Percentiles rank a stretch among this genome's conserved stretches.
These are phyloP conservation scores for Drosophila varians DNA, from an alignment of 1,140 invertebrate genomes.

Conservation along the genomic window DNA sequence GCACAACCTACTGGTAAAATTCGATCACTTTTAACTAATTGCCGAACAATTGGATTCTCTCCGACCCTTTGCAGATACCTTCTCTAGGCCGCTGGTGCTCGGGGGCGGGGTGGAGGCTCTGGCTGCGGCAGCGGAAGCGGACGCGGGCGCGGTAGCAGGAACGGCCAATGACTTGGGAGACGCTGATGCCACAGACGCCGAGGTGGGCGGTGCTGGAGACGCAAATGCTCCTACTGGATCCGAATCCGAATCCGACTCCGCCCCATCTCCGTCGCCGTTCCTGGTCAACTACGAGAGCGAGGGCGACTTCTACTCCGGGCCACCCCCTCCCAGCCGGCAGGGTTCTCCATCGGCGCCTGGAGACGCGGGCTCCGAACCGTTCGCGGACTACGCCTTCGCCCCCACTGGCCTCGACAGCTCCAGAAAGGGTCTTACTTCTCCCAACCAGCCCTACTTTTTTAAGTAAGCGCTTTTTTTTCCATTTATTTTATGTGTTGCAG, in stretches of 20 bases:
- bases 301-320: background rate
- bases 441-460: slow-evolving; percentile 35
- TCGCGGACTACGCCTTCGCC: background rate
- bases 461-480: slow-evolving; percentile 27
- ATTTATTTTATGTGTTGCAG: slow-evolving; percentile 9
- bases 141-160: background rate
- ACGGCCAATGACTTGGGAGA: background rate
- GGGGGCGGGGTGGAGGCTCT: slow-evolving; percentile 14
- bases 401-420: background rate
- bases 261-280: slow-evolving; percentile 13
- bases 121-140: slow-evolving; percentile 5
- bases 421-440: background rate
- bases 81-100: slow-evolving; percentile 49
- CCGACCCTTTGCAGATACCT: slow-evolving; percentile 82
- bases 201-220: background rate
- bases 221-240: slow-evolving; percentile 3
- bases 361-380: background rate
- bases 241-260: slow-evolving; percentile 1
- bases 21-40: slow-evolving; percentile 78
- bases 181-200: background rate
- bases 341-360: background rate
- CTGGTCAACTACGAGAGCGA: slow-evolving; percentile 38
- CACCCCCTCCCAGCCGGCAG: background rate
- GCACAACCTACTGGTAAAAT: slow-evolving; percentile 79
- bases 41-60: slow-evolving; percentile 81